Evolutionary conservation across 2,113 vertebrate species (phyloP), one percentile per base, ranked within the genome.

Genomic region (Caranx ignobilis): DNA sequence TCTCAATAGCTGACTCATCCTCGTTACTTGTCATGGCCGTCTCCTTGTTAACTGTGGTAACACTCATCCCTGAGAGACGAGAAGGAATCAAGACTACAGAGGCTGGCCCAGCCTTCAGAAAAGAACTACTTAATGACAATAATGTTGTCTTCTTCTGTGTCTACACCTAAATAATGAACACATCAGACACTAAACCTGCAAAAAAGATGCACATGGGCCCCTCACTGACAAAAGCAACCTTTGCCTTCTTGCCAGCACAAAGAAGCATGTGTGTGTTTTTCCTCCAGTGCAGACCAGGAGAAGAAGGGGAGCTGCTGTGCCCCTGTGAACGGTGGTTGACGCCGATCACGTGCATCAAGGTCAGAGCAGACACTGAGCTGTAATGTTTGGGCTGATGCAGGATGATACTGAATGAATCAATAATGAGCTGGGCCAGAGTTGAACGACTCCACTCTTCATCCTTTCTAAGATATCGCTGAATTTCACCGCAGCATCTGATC

Each of bases 401-500:
- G 56, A 67, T 68, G 75, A 82, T 75, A 73, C 72, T 64, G 77
- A 81, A 81, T 87, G 77, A 87, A 89, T 87, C 79, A 75, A 79
- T 84, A 75, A 81, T 85, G 73, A 83, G 76, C 37, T 6, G 2
- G 76, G 43, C 48, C 56, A 72, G 45, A 82, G 80, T 52, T 71
- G 67, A 89, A 75, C 55, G 69, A 71, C 82, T 69, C 35, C 57
- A 69, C 21, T 81, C 75, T 71, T 74, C 39, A 85, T 69, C 43
- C 71, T 59, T 68, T 65, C 26, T 54, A 67, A 83, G 52, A 74
- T 57, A 70, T 79, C 18, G 45, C 26, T 34, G 54, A 60, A 63
- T 76, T 59, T 77, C 57, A 19, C 62, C 26, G 59, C 68, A 66
- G 59, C 7, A 67, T 79, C 71, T 66, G 54, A 19, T 60, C 47